Conservation (phyloP, 2,888 invertebrate genomes). For the Byasa hedistus region DNA sequence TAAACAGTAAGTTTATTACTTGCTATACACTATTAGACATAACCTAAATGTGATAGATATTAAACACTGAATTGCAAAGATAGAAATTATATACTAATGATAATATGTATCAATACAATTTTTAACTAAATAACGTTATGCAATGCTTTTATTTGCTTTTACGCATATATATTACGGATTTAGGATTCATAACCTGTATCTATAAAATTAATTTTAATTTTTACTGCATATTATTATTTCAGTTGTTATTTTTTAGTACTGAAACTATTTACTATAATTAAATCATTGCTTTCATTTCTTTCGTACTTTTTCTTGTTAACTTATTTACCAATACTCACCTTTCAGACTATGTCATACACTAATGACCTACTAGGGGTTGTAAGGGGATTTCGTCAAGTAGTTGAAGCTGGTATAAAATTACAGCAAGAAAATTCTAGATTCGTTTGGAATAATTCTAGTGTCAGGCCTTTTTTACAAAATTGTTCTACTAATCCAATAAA, state of each 20-base stretch:
- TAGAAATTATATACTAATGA: no score
- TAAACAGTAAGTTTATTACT: not conserved
- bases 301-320: not conserved
- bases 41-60: not conserved
- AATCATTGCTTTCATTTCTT: not conserved
- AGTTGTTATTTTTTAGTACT: not conserved
- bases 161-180: not conserved
- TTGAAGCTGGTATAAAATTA: conserved; percentile 82
- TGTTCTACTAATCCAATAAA: conserved; percentile 59
- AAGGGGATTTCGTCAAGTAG: conserved; percentile 84
- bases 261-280: not conserved
- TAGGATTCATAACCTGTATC: not conserved
- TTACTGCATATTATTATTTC: not conserved
- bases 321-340: conserved; percentile 35
- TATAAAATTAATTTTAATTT: not conserved
- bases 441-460: conserved; percentile 85
- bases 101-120: not conserved
- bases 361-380: conserved; percentile 84
- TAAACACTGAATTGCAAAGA: no score
- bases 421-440: conserved; percentile 82
- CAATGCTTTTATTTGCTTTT: not conserved
- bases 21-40: not conserved
- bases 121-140: not conserved
- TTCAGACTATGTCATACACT: conserved; percentile 78
- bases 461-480: conserved; percentile 70